Base-by-base conservation (phyloP, 37 sponge, comb jelly and placozoan species). In the Halisarca cf. caerulea region DNA sequence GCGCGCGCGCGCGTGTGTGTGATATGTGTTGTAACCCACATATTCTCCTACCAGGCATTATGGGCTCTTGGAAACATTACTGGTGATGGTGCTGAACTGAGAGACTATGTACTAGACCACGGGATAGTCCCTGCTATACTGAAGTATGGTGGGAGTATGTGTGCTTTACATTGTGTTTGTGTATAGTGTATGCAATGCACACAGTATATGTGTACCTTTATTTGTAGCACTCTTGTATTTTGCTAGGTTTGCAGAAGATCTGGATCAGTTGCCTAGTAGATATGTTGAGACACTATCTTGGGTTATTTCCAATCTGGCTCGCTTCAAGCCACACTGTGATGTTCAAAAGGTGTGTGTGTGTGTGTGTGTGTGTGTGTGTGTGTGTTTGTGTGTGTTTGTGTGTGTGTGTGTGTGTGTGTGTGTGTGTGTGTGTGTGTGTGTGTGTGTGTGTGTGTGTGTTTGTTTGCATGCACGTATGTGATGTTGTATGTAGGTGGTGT, bases 11-110 rank as follows among this genome's bases (percentile, higher is more conserved):
- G 92, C 88, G 18, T 30, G 64, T 30, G 30, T 47, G 51, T 47
- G 51, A 14, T n/a, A n/a, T n/a, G n/a, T 55, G 57, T 55, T 62
- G 25, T 30, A 6, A 20, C 30, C 30, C 5, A 23, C n/a, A 30
- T 62, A 23, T 62, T 62, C 30, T 28, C 25, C 15, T 15, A 7
- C 6, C 84, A 91, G 85, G 88, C 88, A 7, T 57, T 91, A 11
- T 91, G 92, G 92, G 92, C 88, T 4, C 80, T 91, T 36, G 92
- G 92, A 0, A 91, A 91, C 79, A 91, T 91, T 35, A 75, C 85
- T 35, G 92, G 92, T 25, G 92, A 91, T 59, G 83, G 88, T 32
- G 80, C 85, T 11, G 88, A 87, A 58, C 84, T 90, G 43, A 70
- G 92, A 34, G 92, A 91, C 38, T 77, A 77, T 71, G 87, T 90